Evolutionary conservation across 2,888 invertebrate species (phyloP).

Genomic region (Drosophila nr. perissopoda): DNA sequence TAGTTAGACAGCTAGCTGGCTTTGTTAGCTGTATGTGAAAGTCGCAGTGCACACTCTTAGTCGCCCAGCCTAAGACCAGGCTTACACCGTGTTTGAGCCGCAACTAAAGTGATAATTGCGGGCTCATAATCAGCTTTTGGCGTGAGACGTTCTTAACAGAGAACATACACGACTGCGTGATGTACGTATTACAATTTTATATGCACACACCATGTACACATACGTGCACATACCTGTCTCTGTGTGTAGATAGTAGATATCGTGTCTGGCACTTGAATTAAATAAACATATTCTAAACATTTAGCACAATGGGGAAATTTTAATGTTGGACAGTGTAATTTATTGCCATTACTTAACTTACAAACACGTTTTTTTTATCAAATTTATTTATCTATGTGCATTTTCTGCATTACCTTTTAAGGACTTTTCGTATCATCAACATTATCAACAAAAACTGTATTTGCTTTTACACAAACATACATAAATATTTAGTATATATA

Average conservation of each 20-base stretch:
- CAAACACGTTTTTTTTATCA: neutral
- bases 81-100: constrained; percentile 58
- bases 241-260: constrained; percentile 15
- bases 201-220: constrained; percentile 3
- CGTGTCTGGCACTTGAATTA: constrained; percentile 25
- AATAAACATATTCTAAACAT: constrained; percentile 8
- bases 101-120: constrained; percentile 74
- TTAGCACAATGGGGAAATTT: constrained; percentile 25
- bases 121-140: constrained; percentile 76
- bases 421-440: neutral
- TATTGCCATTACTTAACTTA: constrained; percentile 20
- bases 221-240: constrained; percentile 11
- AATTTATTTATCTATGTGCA: neutral
- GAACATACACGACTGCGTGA: constrained; percentile 40
- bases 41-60: constrained; percentile 22
- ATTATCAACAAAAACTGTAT: neutral
- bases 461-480: neutral
- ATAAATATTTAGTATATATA: neutral
- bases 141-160: constrained; percentile 55
- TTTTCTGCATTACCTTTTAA: constrained; percentile 1
- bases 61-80: constrained; percentile 54
- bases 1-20: constrained; percentile 9
- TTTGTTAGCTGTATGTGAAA: constrained; percentile 46
- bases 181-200: constrained; percentile 27
- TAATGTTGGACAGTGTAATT: constrained; percentile 26